These are phyloP conservation scores for Penaeus monodon DNA, from an alignment of 2,888 invertebrate genomes.

Conservation along the genomic window DNA sequence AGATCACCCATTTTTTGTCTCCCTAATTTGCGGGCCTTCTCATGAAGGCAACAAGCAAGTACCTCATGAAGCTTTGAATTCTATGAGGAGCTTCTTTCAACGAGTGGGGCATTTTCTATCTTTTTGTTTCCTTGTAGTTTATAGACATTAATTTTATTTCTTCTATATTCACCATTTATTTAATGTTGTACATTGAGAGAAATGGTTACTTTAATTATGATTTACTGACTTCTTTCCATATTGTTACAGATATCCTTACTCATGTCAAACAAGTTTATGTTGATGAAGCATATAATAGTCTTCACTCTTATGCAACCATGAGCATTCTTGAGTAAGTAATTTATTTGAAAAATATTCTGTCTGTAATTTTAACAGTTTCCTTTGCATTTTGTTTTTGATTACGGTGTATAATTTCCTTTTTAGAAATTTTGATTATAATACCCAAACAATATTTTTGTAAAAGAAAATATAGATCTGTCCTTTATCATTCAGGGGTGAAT, in stretches of 20 bases:
- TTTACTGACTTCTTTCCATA: background rate
- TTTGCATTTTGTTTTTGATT: background rate
- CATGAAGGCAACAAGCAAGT: conserved; percentile 72
- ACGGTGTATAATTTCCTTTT: background rate
- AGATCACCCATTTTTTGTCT: conserved; percentile 98
- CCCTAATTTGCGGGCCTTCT: conserved; percentile 89
- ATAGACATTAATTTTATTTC: background rate
- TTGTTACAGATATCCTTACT: conserved; percentile 81
- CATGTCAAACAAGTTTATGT: conserved; percentile 98
- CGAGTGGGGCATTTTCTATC: conserved; percentile 72
- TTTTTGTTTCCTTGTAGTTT: background rate
- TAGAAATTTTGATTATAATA: too few relatives aligned
- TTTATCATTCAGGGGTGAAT: conserved; percentile 78
- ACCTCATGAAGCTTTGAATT: conserved; percentile 81
- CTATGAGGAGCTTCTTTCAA: conserved; percentile 95
- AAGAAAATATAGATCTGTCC: too few relatives aligned
- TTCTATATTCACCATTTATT: background rate
- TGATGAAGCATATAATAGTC: conserved; percentile 87
- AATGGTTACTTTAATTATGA: too few relatives aligned
- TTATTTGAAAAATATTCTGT: conserved; percentile 9
- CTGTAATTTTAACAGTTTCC: background rate
- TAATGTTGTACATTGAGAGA: too few relatives aligned
- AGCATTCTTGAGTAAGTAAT: conserved; percentile 80
- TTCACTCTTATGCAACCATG: conserved; percentile 94
- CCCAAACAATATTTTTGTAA: too few relatives aligned